phyloP scores from a whole-genome alignment of 2,797 vertebrate genomes.

The Urosaurus nigricauda region DNA sequence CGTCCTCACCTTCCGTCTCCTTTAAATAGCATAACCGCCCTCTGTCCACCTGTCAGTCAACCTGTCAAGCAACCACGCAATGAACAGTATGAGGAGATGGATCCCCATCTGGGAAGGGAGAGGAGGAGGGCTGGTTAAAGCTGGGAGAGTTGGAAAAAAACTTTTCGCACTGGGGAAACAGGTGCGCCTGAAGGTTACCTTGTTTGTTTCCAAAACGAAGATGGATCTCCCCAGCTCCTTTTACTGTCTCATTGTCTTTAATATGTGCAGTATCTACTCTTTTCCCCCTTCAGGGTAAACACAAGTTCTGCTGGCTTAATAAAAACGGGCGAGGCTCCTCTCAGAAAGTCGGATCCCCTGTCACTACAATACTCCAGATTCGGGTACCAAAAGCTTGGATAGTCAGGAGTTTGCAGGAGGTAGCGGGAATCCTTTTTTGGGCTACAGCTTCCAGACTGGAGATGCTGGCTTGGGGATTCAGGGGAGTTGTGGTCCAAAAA shows the following conservation, averaged over 20 bases:
- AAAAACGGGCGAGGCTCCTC: not conserved
- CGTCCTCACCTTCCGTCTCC: constrained; percentile 58
- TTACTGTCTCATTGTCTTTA: constrained; percentile 70
- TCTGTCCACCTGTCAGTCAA: constrained; percentile 68
- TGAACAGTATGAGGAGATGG: constrained; percentile 75
- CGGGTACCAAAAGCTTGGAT: not conserved
- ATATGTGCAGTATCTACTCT: constrained; percentile 79
- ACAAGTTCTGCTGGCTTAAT: constrained; percentile 67
- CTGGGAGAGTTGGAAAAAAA: not conserved
- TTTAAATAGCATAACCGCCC: constrained; percentile 71
- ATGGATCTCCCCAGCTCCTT: constrained; percentile 67
- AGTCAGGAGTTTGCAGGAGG: no score
- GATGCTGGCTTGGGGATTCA: not conserved
- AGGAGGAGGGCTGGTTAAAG: not conserved
- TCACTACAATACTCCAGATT: not conserved
- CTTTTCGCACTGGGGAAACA: constrained; percentile 17
- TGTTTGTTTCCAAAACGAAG: constrained; percentile 17
- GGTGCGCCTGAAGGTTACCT: constrained; percentile 32
- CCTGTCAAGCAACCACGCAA: constrained; percentile 69
- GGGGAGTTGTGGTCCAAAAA: no score
- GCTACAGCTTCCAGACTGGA: not conserved
- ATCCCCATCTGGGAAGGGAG: constrained; percentile 48
- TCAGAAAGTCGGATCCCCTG: not conserved
- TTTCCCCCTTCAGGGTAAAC: constrained; percentile 70
- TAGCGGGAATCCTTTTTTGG: not conserved